phyloP scores from a whole-genome alignment of 2,113 vertebrate species.

The Melanotaenia duboulayi region DNA sequence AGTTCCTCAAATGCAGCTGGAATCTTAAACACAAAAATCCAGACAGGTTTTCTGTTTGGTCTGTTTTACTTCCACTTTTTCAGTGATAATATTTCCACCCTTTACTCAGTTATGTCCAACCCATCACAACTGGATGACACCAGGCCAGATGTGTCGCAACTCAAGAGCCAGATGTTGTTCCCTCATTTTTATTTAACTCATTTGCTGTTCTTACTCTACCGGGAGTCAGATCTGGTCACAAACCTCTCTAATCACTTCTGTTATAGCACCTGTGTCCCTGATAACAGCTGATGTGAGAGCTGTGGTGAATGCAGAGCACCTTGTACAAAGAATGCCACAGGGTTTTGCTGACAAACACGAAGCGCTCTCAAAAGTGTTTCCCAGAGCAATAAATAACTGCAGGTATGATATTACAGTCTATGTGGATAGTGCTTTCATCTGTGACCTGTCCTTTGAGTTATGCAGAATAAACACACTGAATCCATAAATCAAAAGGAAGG shows the following conservation, averaged over 20 bases:
- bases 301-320: conserved; percentile 1
- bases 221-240: not conserved
- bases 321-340: not conserved
- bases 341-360: conserved; percentile 37
- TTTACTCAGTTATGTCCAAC: not conserved
- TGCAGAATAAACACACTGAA: conserved; percentile 17
- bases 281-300: conserved; percentile 24
- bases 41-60: not conserved
- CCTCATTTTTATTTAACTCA: not conserved
- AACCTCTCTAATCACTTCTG: not conserved
- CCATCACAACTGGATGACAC: not conserved
- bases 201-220: not conserved
- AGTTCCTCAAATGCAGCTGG: not conserved
- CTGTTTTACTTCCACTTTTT: not conserved
- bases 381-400: conserved; percentile 29
- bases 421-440: conserved; percentile 28
- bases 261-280: conserved; percentile 15
- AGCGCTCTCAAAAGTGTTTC: conserved; percentile 10
- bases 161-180: not conserved
- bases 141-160: not conserved
- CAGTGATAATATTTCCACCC: not conserved
- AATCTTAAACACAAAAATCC: conserved; percentile 17
- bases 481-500: conserved; percentile 44
- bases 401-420: conserved; percentile 22
- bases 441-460: conserved; percentile 45